A percentile compares a stretch with the other conserved stretches of the same genome.
phyloP scores from a whole-genome alignment of 2,797 vertebrate genomes.

The Protosalanx chinensis region DNA sequence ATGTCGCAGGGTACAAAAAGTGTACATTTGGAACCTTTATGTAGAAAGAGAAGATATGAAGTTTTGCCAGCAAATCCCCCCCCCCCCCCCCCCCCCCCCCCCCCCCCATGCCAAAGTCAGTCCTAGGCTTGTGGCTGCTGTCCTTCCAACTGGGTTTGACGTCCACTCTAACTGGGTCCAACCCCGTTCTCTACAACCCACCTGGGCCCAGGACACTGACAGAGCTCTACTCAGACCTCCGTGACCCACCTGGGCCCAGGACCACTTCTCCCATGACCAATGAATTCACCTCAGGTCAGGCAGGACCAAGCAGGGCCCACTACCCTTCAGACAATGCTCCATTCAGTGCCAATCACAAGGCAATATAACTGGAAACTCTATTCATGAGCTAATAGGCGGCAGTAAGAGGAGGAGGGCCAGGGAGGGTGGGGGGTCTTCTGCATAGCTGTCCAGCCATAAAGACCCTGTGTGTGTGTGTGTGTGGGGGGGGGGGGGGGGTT shows the following conservation, averaged over 20 bases:
- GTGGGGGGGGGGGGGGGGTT: conserved; percentile 17
- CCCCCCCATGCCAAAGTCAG: too few relatives aligned
- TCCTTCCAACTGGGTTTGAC: conserved; percentile 6
- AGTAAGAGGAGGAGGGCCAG: background rate
- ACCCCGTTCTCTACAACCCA: too few relatives aligned
- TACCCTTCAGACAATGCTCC: conserved; percentile 24
- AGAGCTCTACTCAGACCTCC: too few relatives aligned
- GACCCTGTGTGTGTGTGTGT: conserved; percentile 13
- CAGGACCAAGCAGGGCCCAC: conserved; percentile 25
- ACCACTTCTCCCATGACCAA: too few relatives aligned
- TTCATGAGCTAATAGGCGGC: conserved; percentile 58
- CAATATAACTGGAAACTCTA: conserved; percentile 49
- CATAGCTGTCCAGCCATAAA: conserved; percentile 33
- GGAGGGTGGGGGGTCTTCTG: conserved; percentile 30
- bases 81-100: too few relatives aligned
- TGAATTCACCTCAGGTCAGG: conserved; percentile 19
- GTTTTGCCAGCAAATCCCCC: too few relatives aligned
- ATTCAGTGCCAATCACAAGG: conserved; percentile 47
- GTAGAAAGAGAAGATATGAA: too few relatives aligned
- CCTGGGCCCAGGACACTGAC: too few relatives aligned
- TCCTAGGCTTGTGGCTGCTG: background rate
- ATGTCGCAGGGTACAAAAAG: too few relatives aligned
- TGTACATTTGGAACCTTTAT: too few relatives aligned
- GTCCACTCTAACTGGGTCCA: too few relatives aligned
- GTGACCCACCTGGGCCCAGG: too few relatives aligned